Conservation (phyloP, 2,113 vertebrate genomes). For the Oncorhynchus nerka region DNA sequence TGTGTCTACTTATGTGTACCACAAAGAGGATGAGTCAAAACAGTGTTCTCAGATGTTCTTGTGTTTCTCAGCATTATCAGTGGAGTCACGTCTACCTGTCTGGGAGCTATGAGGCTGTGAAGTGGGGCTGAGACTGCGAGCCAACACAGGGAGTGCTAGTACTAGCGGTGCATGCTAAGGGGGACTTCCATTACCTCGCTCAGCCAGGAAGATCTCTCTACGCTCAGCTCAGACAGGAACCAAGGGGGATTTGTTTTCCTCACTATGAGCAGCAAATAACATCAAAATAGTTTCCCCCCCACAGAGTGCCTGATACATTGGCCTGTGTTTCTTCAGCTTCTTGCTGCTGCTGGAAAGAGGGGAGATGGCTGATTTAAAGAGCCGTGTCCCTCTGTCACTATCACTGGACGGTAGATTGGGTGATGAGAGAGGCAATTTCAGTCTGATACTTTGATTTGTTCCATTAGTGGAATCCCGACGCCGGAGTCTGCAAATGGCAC, state of each 20-base stretch:
- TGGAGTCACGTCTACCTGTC: slow-evolving; percentile 51
- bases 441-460: slow-evolving; percentile 28
- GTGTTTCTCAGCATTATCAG: slow-evolving; percentile 44
- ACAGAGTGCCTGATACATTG: slow-evolving; percentile 45
- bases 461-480: background rate
- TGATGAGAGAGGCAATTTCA: slow-evolving; percentile 18
- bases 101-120: slow-evolving; percentile 54
- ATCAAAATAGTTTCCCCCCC: slow-evolving; percentile 28
- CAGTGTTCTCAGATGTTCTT: slow-evolving; percentile 17
- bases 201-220: slow-evolving; percentile 29
- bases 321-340: slow-evolving; percentile 41
- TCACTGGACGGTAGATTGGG: slow-evolving; percentile 42
- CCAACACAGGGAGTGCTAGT: slow-evolving; percentile 13
- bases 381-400: slow-evolving; percentile 46
- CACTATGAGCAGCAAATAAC: slow-evolving; percentile 43
- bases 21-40: slow-evolving; percentile 4
- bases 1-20: background rate
- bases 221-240: slow-evolving; percentile 26
- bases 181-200: slow-evolving; percentile 40
- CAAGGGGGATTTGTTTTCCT: slow-evolving; percentile 48
- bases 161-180: slow-evolving; percentile 39
- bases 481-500: background rate
- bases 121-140: slow-evolving; percentile 39
- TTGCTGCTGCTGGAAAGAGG: slow-evolving; percentile 45
- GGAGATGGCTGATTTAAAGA: slow-evolving; percentile 22